Evolutionary conservation across 2,888 invertebrate genomes (phyloP).

Genomic region (Nephrotoma guestfalica): DNA sequence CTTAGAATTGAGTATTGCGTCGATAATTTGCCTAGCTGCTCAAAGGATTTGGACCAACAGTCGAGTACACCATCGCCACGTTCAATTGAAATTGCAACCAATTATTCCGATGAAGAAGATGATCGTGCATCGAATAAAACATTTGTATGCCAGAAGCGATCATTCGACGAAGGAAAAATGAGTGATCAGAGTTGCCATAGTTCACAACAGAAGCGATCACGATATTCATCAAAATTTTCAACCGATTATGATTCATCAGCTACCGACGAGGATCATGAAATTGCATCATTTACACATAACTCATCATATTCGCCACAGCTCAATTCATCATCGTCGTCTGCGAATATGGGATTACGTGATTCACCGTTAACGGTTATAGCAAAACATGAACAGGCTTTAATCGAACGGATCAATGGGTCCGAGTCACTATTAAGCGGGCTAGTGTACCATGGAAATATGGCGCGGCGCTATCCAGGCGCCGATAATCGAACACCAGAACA

Average conservation of each 20-base stretch:
- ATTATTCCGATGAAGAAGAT: not conserved
- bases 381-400: not conserved
- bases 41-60: not conserved
- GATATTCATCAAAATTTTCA: not conserved
- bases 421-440: not conserved
- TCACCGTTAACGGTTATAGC: not conserved
- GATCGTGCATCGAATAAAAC: not conserved
- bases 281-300: not conserved
- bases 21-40: not conserved
- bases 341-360: not conserved
- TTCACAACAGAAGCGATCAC: not conserved
- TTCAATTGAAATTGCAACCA: not conserved
- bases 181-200: not conserved
- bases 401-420: not conserved
- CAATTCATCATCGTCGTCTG: not conserved
- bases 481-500: conserved; percentile 3
- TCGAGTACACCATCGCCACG: not conserved
- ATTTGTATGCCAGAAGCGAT: not conserved
- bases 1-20: not conserved
- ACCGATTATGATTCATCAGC: not conserved
- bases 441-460: not conserved
- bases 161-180: not conserved
- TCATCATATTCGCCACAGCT: not conserved
- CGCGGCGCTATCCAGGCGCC: not conserved
- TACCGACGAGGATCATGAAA: not conserved